Base-by-base conservation (phyloP, 1,140 invertebrate genomes). In the Leptopilina boulardi region DNA sequence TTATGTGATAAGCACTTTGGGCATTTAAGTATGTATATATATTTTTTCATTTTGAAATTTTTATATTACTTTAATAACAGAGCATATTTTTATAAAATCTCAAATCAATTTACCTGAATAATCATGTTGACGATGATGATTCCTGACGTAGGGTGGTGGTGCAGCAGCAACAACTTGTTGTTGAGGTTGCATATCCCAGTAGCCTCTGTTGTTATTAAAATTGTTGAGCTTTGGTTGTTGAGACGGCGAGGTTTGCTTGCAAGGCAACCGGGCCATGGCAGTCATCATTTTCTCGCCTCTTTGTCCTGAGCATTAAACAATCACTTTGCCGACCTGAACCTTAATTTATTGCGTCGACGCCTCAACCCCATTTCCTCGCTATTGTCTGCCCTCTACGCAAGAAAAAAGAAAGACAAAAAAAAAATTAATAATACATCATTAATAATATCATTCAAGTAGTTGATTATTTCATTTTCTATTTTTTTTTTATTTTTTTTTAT, bases 231-330 rank as follows among this genome's bases (percentile, higher is more conserved):
- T 85, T 78, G 84, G 88, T 78, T 91, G 88, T 77, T 87, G 85
- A 74, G 88, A 86, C 72, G 87, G 84, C 75, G 85, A 85, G 41
- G 86, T 79, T 85, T 89, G 89, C 82, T 91, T 91, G 83, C 88
- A 90, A 77, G 90, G 88, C 80, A 90, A 86, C 85, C 90, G 88
- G 38, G 89, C 89, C 90, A 91, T 91, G 79, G 90, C 86, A 85
- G 89, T 89, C 89, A 89, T 91, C 90, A 91, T 91, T 84, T 87
- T 89, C 76, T 84, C 70, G 59, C 26, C 77, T 66, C 80, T 72
- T 71, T 42, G 79, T 73, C 18, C 75, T 77, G 78, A 41, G 81
- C 54, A 47, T 77, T 56, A 73, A 78, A 77, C 73, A 59, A 86
- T 87, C 79, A 85, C 41, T 83, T 85, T 70, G 78, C 81, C 79